Percentiles rank a stretch among this genome's conserved stretches.
Evolutionary conservation across 2,888 invertebrate species (phyloP).

Genomic region (Harpalus rufipes): DNA sequence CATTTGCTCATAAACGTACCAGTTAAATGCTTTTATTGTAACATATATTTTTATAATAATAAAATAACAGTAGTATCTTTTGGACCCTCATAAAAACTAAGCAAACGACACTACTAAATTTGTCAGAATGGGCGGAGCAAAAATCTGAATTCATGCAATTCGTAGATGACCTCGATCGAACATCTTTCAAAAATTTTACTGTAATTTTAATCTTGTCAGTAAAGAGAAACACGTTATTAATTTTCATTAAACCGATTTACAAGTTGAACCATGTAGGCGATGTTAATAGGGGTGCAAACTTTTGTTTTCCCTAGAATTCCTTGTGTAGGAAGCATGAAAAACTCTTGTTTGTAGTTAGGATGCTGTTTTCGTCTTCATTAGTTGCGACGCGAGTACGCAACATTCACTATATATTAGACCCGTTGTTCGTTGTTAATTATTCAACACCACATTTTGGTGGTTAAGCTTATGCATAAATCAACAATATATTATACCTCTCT

Average conservation of each 20-base stretch:
- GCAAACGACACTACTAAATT: too few species aligned
- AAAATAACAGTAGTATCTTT: too few species aligned
- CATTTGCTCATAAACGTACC: too few species aligned
- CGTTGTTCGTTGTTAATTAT: constrained; percentile 30
- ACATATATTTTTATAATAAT: too few species aligned
- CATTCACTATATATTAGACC: constrained; percentile 27
- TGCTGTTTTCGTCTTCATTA: constrained; percentile 24
- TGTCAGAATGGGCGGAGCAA: too few species aligned
- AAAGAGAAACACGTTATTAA: constrained; percentile 41
- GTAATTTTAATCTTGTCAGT: background rate
- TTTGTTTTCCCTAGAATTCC: background rate
- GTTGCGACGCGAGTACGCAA: constrained; percentile 25
- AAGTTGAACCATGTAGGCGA: constrained; percentile 9
- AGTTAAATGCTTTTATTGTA: too few species aligned
- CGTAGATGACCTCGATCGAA: too few species aligned
- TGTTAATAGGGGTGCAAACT: background rate
- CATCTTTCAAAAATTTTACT: too few species aligned
- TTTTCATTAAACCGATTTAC: constrained; percentile 43
- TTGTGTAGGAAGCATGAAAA: background rate
- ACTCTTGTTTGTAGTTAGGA: background rate
- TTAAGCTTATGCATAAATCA: constrained; percentile 29
- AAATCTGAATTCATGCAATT: too few species aligned
- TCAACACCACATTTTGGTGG: constrained; percentile 23
- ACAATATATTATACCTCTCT: constrained; percentile 26
- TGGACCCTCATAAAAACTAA: too few species aligned